These are phyloP conservation scores for Rissa tridactyla DNA, from an alignment of 2,113 vertebrate species.

Conservation along the genomic window DNA sequence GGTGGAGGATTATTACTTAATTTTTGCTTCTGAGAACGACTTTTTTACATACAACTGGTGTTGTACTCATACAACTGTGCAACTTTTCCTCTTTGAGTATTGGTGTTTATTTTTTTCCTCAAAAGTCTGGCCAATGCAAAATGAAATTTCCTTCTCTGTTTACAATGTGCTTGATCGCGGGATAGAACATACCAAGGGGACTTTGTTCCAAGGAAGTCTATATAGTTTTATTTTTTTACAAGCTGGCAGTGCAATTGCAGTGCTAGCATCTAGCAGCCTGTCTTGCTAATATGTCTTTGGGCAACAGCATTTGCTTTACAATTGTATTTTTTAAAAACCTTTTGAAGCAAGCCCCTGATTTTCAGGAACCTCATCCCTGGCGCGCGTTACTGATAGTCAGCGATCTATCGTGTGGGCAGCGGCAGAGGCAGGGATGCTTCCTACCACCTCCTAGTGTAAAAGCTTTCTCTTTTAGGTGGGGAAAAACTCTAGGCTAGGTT, in stretches of 20 bases:
- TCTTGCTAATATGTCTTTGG: background rate
- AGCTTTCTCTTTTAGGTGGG: background rate
- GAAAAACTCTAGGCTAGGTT: background rate
- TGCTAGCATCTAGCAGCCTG: background rate
- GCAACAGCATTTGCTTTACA: background rate
- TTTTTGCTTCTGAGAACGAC: constrained; percentile 32
- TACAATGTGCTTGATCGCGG: background rate
- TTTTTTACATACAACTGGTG: background rate
- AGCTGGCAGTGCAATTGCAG: background rate
- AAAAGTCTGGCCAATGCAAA: background rate
- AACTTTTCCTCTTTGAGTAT: background rate
- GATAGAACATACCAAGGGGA: background rate
- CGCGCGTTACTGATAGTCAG: background rate
- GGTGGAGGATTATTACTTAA: background rate
- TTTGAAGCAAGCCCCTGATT: background rate
- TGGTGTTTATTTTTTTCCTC: background rate
- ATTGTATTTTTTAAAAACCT: background rate
- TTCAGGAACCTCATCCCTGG: background rate
- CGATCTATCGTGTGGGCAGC: background rate
- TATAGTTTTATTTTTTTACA: background rate
- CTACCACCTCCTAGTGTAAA: background rate
- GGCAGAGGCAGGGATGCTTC: background rate
- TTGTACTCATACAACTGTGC: background rate
- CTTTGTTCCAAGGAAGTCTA: background rate
- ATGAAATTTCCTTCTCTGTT: constrained; percentile 14